Evolutionary conservation across 2,797 vertebrate genomes (phyloP), one percentile per base, ranked within the genome.

Genomic region (Pelodytes ibericus): DNA sequence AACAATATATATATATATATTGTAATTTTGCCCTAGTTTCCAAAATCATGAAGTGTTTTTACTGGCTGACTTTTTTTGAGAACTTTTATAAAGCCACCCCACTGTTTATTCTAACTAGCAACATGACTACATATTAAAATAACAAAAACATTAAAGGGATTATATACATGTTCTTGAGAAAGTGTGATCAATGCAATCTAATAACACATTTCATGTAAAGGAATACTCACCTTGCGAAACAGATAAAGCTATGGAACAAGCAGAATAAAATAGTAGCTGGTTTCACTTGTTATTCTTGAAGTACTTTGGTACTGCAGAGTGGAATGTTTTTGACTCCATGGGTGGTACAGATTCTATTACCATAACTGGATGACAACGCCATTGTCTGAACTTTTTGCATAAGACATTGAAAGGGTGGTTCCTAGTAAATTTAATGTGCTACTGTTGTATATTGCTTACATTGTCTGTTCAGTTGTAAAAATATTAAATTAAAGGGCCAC

Each of bases 201-300:
- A 20, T 56, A 16, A 63, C 39, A 63, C 20, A 8, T 51, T 56
- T 60, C 27, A 36, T 57, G 20, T 27, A 30, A 24, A n/a, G 30
- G 29, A 30, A 31, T 33, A 56, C 31, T 26, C 9, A 30, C 22
- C 24, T 63, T 47, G 10, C 15, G 22, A 9, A 24, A n/a, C n/a
- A n/a, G 53, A 30, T n/a, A 65, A 11, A 26, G 59, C 27, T 44
- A 49, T 31, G 58, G 57, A 72, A 71, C 27, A 72, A 77, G 75
- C 69, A 71, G 75, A 72, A 77, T 77, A 72, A 47, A 27, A 72
- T 33, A 66, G 64, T 60, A 72, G 75, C 31, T 11, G 36, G 22
- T 49, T 59, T 15, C 9, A 25, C 27, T 27, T 63, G 27, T 36
- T 26, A 24, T 36, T 24, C 31, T 64, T 68, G 73, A 47, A 68